A percentile compares a stretch with the other conserved stretches of the same genome.
Evolutionary conservation across 2,888 invertebrate genomes (phyloP).

Genomic region (Sarcophaga variegata): DNA sequence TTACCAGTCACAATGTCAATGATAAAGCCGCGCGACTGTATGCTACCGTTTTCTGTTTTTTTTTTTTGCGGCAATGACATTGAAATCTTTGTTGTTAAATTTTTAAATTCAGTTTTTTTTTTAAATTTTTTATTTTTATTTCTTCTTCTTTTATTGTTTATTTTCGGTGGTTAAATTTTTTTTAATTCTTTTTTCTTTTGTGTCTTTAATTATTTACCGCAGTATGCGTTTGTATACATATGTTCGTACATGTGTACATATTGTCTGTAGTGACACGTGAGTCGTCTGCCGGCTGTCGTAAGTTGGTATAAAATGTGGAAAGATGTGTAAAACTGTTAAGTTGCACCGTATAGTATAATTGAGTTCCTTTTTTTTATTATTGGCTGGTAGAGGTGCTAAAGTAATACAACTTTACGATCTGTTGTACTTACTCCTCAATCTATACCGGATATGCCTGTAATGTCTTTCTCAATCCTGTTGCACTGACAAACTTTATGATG

Average conservation of each 20-base stretch:
- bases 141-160: neutral
- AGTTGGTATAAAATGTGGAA: no score
- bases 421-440: no score
- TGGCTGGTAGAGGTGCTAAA: no score
- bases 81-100: conserved; percentile 43
- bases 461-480: no score
- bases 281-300: no score
- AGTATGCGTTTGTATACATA: neutral
- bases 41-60: neutral
- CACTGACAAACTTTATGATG: no score
- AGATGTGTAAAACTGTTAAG: no score
- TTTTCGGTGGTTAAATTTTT: conserved; percentile 29
- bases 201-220: neutral
- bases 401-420: no score
- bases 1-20: conserved; percentile 56
- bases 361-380: no score
- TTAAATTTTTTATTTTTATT: neutral
- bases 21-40: conserved; percentile 59
- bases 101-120: neutral
- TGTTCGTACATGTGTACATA: neutral
- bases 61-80: conserved; percentile 50
- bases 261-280: no score
- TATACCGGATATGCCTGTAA: no score
- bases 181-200: neutral
- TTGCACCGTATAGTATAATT: no score